A percentile compares a stretch with the other conserved stretches of the same genome.
Evolutionary conservation across 2,113 vertebrate species (phyloP).

Genomic region (Tonatia bakeri): DNA sequence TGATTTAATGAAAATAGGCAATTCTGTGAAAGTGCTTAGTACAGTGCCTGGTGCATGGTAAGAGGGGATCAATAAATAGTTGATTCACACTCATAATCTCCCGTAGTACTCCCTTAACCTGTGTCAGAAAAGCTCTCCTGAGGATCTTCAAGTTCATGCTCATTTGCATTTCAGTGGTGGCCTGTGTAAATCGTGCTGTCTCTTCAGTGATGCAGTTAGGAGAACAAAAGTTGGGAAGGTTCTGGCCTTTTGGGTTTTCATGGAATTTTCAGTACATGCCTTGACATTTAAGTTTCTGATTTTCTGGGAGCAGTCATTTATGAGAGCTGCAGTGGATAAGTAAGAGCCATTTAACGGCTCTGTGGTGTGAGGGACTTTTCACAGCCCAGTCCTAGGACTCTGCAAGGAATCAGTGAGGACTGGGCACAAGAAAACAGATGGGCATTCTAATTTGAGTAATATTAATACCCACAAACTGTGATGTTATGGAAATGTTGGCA

Average conservation of each 20-base stretch:
- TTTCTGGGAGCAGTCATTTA: conserved; percentile 48
- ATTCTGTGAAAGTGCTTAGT: background rate
- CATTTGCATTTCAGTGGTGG: conserved; percentile 42
- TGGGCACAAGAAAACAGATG: conserved; percentile 17
- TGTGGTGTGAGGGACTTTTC: conserved; percentile 36
- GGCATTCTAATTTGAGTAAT: conserved; percentile 58
- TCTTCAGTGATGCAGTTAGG: conserved; percentile 22
- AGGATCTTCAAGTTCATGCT: conserved; percentile 13
- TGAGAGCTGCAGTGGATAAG: conserved; percentile 27
- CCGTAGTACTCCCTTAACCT: background rate
- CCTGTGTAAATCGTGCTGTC: background rate
- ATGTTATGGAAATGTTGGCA: conserved; percentile 24
- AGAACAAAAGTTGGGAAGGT: conserved; percentile 37
- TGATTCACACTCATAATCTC: background rate
- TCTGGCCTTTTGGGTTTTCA: conserved; percentile 28
- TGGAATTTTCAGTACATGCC: conserved; percentile 29
- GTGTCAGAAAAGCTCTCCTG: background rate
- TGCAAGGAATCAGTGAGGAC: conserved; percentile 17
- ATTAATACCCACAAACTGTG: conserved; percentile 53
- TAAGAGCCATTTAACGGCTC: conserved; percentile 44
- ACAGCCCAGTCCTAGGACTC: conserved; percentile 12
- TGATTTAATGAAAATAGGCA: background rate
- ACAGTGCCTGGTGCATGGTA: background rate
- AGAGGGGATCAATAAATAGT: background rate
- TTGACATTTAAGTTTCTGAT: conserved; percentile 42